Conservation (phyloP, 2,797 vertebrate genomes). For the Tiaroga cobitis region DNA sequence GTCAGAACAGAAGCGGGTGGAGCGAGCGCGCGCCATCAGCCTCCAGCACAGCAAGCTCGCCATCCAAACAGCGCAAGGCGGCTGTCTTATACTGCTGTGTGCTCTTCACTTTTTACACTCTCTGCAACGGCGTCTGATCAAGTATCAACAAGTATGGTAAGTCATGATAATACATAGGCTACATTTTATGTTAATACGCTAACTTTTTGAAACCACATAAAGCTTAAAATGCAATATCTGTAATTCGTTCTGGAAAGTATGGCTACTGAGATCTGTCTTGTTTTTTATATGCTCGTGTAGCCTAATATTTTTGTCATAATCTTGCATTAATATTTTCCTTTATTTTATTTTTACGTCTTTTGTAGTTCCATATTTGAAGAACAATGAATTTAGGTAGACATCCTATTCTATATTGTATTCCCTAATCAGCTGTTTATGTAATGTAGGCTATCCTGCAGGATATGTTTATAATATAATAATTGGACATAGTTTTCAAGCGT, state of each 20-base stretch:
- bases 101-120: conserved; percentile 17
- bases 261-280: too few species aligned
- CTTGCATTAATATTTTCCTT: neutral
- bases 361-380: neutral
- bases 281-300: neutral
- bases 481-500: neutral
- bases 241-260: neutral
- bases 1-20: conserved; percentile 3
- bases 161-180: neutral
- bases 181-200: neutral
- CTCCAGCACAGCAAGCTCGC: conserved; percentile 12
- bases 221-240: neutral
- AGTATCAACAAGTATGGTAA: conserved; percentile 55
- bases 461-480: neutral
- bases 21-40: conserved; percentile 22
- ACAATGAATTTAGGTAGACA: neutral
- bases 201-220: neutral
- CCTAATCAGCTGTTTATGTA: neutral
- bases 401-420: neutral
- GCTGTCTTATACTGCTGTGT: conserved; percentile 18
- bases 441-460: neutral
- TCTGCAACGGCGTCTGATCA: conserved; percentile 24
- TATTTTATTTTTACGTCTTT: neutral
- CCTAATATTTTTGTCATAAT: neutral
- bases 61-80: conserved; percentile 52